These are phyloP conservation scores for Pangasius sanitwongsei DNA, from an alignment of 2,797 vertebrate species.

Conservation along the genomic window DNA sequence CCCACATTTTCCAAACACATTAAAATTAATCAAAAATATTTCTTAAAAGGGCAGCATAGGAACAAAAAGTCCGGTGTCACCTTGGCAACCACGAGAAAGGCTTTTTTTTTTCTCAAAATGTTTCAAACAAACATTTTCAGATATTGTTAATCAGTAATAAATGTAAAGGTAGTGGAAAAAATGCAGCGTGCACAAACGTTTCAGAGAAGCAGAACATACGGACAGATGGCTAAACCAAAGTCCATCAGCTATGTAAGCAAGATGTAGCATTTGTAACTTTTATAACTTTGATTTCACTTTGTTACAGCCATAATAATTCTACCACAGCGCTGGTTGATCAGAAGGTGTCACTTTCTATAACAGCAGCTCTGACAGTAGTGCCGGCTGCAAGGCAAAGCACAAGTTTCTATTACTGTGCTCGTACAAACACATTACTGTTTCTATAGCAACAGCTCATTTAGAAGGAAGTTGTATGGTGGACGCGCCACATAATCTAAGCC, in stretches of 20 bases:
- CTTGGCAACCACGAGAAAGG: not conserved
- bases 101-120: too few relatives aligned
- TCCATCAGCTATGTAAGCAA: not conserved
- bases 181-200: not conserved
- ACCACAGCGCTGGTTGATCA: not conserved
- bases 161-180: conserved; percentile 5
- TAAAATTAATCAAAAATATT: not conserved
- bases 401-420: not conserved
- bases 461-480: not conserved
- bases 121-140: not conserved
- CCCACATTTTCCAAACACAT: not conserved
- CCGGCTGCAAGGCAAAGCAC: not conserved
- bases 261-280: not conserved
- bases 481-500: not conserved
- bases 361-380: not conserved
- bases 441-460: not conserved
- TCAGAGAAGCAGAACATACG: not conserved
- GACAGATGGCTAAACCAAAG: not conserved
- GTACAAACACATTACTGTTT: not conserved
- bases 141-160: not conserved
- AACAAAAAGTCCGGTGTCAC: not conserved
- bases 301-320: not conserved
- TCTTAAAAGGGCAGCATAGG: not conserved
- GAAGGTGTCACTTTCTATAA: not conserved
- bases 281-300: not conserved